Evolutionary conservation across 2,888 invertebrate genomes (phyloP).

Genomic region (Tubulanus polymorphus): DNA sequence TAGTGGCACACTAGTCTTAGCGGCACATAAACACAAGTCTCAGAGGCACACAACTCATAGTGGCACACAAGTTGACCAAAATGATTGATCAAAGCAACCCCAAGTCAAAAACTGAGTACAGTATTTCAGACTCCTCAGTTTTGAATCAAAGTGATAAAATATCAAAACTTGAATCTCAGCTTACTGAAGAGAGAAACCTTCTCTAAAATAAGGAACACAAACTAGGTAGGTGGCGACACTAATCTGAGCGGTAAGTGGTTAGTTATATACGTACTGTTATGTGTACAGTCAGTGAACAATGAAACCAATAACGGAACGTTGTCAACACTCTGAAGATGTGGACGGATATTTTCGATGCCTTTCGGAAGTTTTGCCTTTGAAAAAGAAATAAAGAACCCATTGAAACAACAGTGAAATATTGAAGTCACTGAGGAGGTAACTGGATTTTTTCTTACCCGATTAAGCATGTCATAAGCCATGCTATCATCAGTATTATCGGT

Average conservation of each 20-base stretch:
- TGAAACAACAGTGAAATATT: neutral
- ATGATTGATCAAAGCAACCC: too few relatives aligned
- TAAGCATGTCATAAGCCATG: constrained; percentile 42
- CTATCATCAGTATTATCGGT: constrained; percentile 47
- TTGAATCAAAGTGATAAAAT: neutral
- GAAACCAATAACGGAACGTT: constrained; percentile 96
- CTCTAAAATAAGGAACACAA: too few relatives aligned
- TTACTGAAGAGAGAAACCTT: too few relatives aligned
- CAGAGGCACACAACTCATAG: too few relatives aligned
- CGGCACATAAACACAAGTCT: too few relatives aligned
- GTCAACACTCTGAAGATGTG: constrained; percentile 91
- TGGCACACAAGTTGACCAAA: too few relatives aligned
- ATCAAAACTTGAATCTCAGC: too few relatives aligned
- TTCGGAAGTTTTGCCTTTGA: constrained; percentile 79
- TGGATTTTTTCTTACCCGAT: constrained; percentile 32
- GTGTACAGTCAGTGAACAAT: constrained; percentile 94
- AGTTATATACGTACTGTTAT: constrained; percentile 56
- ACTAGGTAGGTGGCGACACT: too few relatives aligned
- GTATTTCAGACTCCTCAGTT: constrained; percentile 2
- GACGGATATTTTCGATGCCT: constrained; percentile 93
- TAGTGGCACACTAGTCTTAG: too few relatives aligned
- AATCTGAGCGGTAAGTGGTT: constrained; percentile 1
- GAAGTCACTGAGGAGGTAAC: neutral
- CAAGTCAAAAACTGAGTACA: too few relatives aligned
- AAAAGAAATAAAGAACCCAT: neutral